Conservation (phyloP, 2,113 vertebrate species). For the Petromus typicus region DNA sequence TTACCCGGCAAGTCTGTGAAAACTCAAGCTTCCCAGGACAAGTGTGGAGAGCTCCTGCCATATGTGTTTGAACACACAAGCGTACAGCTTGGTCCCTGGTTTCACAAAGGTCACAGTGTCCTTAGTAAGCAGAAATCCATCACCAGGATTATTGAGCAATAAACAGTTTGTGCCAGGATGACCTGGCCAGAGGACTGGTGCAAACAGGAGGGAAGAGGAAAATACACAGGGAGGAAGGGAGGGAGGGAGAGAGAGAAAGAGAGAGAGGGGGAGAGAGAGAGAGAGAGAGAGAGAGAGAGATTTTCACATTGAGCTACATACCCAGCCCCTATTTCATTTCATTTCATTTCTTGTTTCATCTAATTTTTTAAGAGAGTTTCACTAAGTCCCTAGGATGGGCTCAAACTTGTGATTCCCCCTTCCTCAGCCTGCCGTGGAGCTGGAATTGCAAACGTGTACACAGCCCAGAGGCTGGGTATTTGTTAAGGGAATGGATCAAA, state of each 20-base stretch:
- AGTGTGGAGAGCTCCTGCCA: background rate
- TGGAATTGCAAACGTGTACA: background rate
- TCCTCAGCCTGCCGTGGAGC: background rate
- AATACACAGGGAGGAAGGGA: background rate
- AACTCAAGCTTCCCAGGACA: background rate
- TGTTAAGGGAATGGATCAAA: background rate
- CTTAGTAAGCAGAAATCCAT: constrained; percentile 29
- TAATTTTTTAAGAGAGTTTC: background rate
- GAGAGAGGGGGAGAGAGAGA: background rate
- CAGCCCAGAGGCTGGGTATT: background rate
- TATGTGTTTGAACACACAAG: background rate
- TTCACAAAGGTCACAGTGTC: background rate
- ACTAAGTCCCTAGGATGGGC: background rate
- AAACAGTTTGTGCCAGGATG: background rate
- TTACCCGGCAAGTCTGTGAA: background rate
- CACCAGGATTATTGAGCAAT: constrained; percentile 2
- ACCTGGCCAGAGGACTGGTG: background rate
- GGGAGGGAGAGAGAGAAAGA: background rate
- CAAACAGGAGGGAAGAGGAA: background rate
- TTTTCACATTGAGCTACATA: background rate
- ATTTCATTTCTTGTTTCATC: background rate
- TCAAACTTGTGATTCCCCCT: background rate
- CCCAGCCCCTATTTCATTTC: background rate
- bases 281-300: background rate
- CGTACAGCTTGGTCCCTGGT: background rate